Base-by-base conservation (phyloP, 2,113 vertebrate genomes). In the Hylia prasina region DNA sequence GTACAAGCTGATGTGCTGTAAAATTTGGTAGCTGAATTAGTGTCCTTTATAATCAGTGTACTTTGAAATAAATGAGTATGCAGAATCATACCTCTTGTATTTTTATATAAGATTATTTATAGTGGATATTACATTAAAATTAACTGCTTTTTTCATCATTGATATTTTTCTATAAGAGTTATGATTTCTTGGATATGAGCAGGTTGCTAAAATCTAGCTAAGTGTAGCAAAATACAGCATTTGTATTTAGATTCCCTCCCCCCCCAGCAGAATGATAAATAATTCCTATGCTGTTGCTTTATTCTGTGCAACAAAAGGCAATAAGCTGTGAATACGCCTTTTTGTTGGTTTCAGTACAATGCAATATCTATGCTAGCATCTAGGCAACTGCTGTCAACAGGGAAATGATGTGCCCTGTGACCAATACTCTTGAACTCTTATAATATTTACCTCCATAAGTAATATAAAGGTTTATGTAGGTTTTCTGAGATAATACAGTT, bases 311-410 rank as follows among this genome's bases (percentile, higher is more conserved):
- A 95, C 91, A 96, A 94, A 96, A 83, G 75, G 66, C 94, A 92
- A 35, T 88, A 81, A 93, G 93, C 73, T 96, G 57, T 96, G 79
- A 96, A 94, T 95, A 51, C 3, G 27, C 66, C 56, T 87, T 94
- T 96, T 82, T 97, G 70, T 97, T 95, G 35, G 35, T 82, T 94
- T 95, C 63, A 50, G 66, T 90, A 94, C 90, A 97, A 90, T 90
- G 70, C 66, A 48, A 2, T 91, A 69, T 92, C 76, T 97, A 88
- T 96, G 76, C 75, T 90, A 79, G 35, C 88, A 96, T 97, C 77
- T 82, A 83, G 64, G 86, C 48, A 93, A 84, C 77, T 66, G 56
- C 75, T 93, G n/a, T 68, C 95, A 96, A 89, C 70, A 77, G 70
- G 54, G 51, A 75, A 35, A 72, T 87, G 39, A 85, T 87, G 35